These are phyloP conservation scores for Carcinoscorpius rotundicauda DNA, from an alignment of 1,140 invertebrate species.

Conservation along the genomic window DNA sequence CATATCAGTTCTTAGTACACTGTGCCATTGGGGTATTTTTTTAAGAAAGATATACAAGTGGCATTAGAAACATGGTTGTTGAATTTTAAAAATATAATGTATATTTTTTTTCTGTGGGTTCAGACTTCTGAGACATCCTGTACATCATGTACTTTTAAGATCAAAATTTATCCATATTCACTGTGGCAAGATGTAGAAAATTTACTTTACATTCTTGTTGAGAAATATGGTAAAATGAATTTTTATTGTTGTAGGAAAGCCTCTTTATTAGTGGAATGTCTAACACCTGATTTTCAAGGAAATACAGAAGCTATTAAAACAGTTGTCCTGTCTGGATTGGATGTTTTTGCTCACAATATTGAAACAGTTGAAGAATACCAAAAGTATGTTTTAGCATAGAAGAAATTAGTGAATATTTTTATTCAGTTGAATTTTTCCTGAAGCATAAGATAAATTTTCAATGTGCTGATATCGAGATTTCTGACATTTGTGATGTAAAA, in stretches of 20 bases:
- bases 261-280: slow-evolving; percentile 84
- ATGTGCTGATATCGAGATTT: neutral
- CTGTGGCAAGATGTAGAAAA: neutral
- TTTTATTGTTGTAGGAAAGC: slow-evolving; percentile 47
- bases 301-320: slow-evolving; percentile 57
- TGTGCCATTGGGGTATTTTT: no score
- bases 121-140: no score
- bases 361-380: slow-evolving; percentile 74
- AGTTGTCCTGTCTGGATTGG: slow-evolving; percentile 69
- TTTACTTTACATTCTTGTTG: slow-evolving; percentile 10
- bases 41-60: no score
- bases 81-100: no score
- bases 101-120: no score
- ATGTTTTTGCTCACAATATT: slow-evolving; percentile 95
- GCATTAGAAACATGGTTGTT: no score
- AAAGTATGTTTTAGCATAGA: slow-evolving; percentile 22
- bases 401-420: neutral
- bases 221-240: slow-evolving; percentile 2
- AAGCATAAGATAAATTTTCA: neutral
- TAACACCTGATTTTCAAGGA: slow-evolving; percentile 93
- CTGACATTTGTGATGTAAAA: neutral
- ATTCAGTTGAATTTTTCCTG: slow-evolving; percentile 1
- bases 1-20: no score
- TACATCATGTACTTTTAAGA: no score
- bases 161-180: no score